Conservation (phyloP, 2,797 vertebrate genomes). For the Nothura maculosa region DNA sequence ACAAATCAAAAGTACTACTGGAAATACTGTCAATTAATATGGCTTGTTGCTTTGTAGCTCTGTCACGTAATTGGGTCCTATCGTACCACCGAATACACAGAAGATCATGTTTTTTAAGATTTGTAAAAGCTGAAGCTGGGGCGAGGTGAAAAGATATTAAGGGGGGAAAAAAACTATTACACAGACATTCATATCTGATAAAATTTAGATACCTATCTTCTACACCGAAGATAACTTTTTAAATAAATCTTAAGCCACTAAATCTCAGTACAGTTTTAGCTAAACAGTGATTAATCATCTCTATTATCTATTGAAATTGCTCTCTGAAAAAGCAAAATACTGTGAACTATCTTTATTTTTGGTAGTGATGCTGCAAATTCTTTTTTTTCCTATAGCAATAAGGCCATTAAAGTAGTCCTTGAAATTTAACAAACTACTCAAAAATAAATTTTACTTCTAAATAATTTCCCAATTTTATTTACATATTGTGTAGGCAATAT, state of each 20-base stretch:
- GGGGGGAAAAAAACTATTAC: too few relatives aligned
- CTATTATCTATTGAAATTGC: background rate
- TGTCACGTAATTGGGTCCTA: background rate
- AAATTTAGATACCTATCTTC: background rate
- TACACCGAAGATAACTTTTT: background rate
- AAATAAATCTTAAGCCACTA: background rate
- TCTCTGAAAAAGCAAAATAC: constrained; percentile 6
- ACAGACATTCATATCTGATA: background rate
- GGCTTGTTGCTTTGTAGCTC: background rate
- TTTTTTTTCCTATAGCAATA: background rate
- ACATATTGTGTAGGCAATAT: background rate
- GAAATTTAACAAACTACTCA: constrained; percentile 42
- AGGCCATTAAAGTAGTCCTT: constrained; percentile 30
- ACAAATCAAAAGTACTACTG: background rate
- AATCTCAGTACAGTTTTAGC: background rate
- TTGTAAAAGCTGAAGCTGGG: background rate
- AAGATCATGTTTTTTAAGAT: background rate
- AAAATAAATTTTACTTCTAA: background rate
- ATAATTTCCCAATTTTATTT: background rate
- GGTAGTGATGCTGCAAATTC: background rate
- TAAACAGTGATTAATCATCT: background rate
- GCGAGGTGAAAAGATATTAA: background rate
- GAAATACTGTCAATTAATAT: background rate
- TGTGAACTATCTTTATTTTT: constrained; percentile 21
- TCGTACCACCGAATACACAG: background rate